Base-by-base conservation (phyloP, 1,140 invertebrate species). In the Pseudoatta argentina region DNA sequence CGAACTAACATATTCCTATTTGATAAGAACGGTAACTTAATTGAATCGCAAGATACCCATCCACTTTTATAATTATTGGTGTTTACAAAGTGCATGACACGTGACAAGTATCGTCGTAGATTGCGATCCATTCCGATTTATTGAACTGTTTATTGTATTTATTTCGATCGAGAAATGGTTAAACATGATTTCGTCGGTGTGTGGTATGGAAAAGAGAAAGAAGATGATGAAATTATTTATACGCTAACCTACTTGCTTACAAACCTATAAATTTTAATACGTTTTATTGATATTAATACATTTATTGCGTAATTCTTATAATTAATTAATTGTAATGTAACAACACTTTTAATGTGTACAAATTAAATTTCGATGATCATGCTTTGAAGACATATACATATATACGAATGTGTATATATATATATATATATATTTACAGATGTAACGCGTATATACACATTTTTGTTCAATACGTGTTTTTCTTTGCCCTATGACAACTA, bases 291-390 rank as follows among this genome's bases (percentile, higher is more conserved):
- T 90, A 87, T 90, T 92, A 91, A 87, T 91, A 88, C 85, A 88
- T 83, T 92, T 92, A 91, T 88, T 94, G 92, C 63, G 73, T 92
- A 91, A 91, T 73, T 92, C 73, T 89, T 90, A 87, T 79, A 72
- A 79, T 89, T 79, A 59, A 78, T 90, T 90, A 87, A 85, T 86
- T 85, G 18, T 88, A 89, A 89, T 53, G 78, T 89, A 89, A 87
- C 78, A 57, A 86, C 75, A 82, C 48, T 18, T 48, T 83, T 88
- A 77, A 83, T 75, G 75, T 69, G 75, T 88, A 86, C 88, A 88
- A 91, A 79, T 92, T 93, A 90, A 92, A 91, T 87, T 87, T 91
- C 88, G 82, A 93, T 93, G 90, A 91, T 93, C 91, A 93, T 94
- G 91, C 91, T 91, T 79, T 57, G 66, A 78, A 30, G 14, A 72